Evolutionary conservation across 2,888 invertebrate genomes (phyloP).

Genomic region (Drosophila neoperkinsi): DNA sequence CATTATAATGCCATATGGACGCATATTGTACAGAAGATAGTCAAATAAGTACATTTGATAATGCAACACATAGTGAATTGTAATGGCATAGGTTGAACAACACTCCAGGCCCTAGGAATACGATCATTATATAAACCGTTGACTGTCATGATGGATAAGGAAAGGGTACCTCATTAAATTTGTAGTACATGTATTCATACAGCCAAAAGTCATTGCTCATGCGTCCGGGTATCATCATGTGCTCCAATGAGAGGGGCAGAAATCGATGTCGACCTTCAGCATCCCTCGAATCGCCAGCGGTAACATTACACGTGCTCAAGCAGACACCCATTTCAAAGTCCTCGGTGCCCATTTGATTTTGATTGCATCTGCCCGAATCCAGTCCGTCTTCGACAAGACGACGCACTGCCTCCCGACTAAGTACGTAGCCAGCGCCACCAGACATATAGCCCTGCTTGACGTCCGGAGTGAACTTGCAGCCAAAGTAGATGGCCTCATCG

Average conservation of each 20-base stretch:
- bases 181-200: constrained; percentile 96
- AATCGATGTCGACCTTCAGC: constrained; percentile 93
- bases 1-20: constrained; percentile 53
- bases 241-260: constrained; percentile 96
- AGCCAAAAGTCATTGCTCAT: constrained; percentile 94
- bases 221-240: constrained; percentile 95
- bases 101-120: constrained; percentile 51
- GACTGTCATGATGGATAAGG: background rate
- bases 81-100: constrained; percentile 60
- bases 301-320: constrained; percentile 92
- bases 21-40: constrained; percentile 39
- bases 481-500: constrained; percentile 92
- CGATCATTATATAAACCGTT: background rate
- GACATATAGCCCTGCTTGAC: constrained; percentile 91
- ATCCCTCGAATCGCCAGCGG: constrained; percentile 95
- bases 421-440: constrained; percentile 96
- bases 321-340: constrained; percentile 88
- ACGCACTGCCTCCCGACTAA: constrained; percentile 92
- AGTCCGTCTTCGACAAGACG: constrained; percentile 88
- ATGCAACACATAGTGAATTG: constrained; percentile 50
- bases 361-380: constrained; percentile 85
- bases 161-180: constrained; percentile 88
- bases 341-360: constrained; percentile 85
- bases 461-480: constrained; percentile 89
- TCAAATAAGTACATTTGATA: constrained; percentile 61